Base-by-base conservation (phyloP, 2,888 invertebrate genomes). In the Noctua janthina region DNA sequence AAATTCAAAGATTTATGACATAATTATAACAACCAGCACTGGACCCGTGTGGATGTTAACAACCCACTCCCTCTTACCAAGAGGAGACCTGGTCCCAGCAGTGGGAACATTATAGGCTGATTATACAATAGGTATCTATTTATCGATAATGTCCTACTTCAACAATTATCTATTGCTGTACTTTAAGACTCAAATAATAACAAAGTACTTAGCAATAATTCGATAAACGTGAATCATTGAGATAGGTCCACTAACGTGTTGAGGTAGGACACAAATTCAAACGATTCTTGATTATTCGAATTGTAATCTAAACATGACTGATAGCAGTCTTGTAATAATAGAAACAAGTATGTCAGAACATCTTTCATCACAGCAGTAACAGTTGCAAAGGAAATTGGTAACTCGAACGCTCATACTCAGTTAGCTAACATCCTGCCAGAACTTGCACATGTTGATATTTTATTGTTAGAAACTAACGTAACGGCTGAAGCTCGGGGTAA, bases 361-460 rank as follows among this genome's bases (percentile, higher is more conserved):
- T 74, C 64, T 76, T 70, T 74, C 64, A 62, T 74, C 68, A 73
- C 67, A 73, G 67, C 68, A 69, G 72, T 67, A 87, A 71, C 54
- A 70, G 68, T 82, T 86, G 77, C 79, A 79, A 84, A 87, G 85
- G 82, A 87, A 81, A 78, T 86, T 78, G 82, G 81, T 81, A 87
- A 85, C 69, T 66, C 70, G 66, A 85, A 67, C 68, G 68, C 17
- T 62, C 72, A 43, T 20, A 68, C 62, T 35, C 64, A 39, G 74
- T 87, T 87, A 77, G 85, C 82, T 85, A 79, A 86, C 67, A 87
- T 87, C 87, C 86, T 85, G 82, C 54, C 64, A 72, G 64, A 78
- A 69, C 72, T 64, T 69, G 76, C 76, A 85, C 84, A 86, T 83
- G 70, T 76, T 85, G 76, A 75, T 76, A 71, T 84, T 85, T 81